Evolutionary conservation across 2,113 vertebrate species (phyloP).

Genomic region (Labrus mixtus): DNA sequence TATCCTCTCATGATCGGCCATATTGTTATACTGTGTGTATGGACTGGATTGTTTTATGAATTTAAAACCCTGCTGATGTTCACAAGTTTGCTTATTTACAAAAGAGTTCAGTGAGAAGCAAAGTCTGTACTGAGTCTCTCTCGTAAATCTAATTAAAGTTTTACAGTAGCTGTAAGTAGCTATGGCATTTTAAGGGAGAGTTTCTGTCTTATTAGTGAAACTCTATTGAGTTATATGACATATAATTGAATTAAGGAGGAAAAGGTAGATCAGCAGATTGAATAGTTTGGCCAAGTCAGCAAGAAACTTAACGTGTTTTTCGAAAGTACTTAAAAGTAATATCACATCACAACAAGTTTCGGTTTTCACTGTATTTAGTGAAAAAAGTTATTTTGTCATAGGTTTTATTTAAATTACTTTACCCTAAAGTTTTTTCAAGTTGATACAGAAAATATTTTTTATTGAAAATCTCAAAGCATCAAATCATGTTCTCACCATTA

Average conservation of each 20-base stretch:
- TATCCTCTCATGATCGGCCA: not conserved
- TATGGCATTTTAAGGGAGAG: constrained; percentile 18
- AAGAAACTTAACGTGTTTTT: not conserved
- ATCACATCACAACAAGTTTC: not conserved
- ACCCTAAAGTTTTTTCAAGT: not conserved
- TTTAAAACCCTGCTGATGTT: not conserved
- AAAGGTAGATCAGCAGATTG: constrained; percentile 5
- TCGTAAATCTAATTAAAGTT: constrained; percentile 52
- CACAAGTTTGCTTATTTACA: constrained; percentile 27
- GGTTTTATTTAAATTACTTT: not conserved
- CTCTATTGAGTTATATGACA: constrained; percentile 35
- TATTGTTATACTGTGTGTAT: not conserved
- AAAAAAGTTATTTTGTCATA: not conserved
- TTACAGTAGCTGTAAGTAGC: constrained; percentile 60
- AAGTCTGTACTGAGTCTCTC: constrained; percentile 17
- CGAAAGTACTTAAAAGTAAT: not conserved
- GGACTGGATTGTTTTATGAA: not conserved
- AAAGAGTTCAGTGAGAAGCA: constrained; percentile 14
- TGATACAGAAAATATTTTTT: not conserved
- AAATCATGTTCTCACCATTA: not conserved
- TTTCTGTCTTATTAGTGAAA: constrained; percentile 42
- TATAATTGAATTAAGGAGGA: constrained; percentile 52
- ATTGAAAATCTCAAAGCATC: not conserved
- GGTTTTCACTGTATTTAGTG: not conserved
- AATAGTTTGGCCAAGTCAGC: constrained; percentile 1